Conservation (phyloP, 2,888 invertebrate species). For the Vesta saturnalis region DNA sequence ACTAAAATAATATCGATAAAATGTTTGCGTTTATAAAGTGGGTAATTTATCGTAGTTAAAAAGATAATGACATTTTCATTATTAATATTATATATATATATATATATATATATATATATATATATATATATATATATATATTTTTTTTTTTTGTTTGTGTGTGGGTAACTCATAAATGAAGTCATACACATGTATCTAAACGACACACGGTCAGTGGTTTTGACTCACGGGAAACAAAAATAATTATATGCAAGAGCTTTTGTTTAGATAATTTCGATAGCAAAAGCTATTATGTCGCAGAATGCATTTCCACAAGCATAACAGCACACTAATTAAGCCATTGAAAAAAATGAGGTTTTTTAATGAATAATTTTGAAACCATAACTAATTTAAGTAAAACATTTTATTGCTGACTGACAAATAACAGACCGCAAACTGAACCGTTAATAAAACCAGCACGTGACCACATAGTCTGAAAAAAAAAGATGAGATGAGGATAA, state of each 20-base stretch:
- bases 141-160: too few relatives aligned
- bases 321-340: constrained; percentile 4
- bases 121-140: too few relatives aligned
- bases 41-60: constrained; percentile 18
- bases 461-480: too few relatives aligned
- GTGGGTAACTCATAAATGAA: too few relatives aligned
- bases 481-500: too few relatives aligned
- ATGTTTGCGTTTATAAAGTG: constrained; percentile 20
- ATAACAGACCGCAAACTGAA: neutral
- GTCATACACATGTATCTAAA: constrained; percentile 36
- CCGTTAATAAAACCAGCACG: neutral
- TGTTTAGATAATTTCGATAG: constrained; percentile 35
- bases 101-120: too few relatives aligned
- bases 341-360: neutral
- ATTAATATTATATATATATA: constrained; percentile 35
- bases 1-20: constrained; percentile 14
- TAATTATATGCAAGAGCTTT: constrained; percentile 31
- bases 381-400: too few relatives aligned
- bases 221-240: constrained; percentile 37
- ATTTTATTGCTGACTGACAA: too few relatives aligned
- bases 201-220: constrained; percentile 36
- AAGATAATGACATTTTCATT: constrained; percentile 24
- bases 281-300: neutral
- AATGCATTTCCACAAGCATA: constrained; percentile 3
- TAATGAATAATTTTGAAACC: neutral